phyloP scores from a whole-genome alignment of 2,888 invertebrate genomes.

The Drosophila neonasuta region DNA sequence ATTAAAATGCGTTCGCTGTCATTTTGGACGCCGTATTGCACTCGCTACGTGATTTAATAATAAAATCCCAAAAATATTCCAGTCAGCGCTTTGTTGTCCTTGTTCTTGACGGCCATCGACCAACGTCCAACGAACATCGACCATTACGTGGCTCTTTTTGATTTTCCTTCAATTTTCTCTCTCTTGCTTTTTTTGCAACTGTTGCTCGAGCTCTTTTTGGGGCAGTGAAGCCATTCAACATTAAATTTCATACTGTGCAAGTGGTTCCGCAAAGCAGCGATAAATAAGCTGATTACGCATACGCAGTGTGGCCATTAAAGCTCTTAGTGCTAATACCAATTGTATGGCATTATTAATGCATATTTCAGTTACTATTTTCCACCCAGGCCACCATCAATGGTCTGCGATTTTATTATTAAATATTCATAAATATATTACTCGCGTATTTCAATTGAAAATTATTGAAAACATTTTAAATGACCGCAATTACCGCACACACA shows the following conservation, averaged over 20 bases:
- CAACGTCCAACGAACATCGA: conserved; percentile 1
- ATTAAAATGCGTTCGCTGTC: conserved; percentile 77
- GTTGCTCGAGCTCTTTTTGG: conserved; percentile 50
- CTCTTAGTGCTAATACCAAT: conserved; percentile 9
- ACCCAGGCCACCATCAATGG: background rate
- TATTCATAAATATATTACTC: conserved; percentile 19
- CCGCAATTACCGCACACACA: conserved; percentile 53
- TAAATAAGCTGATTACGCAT: conserved; percentile 44
- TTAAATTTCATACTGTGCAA: conserved; percentile 30
- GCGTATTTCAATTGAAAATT: conserved; percentile 46
- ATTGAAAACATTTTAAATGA: conserved; percentile 60
- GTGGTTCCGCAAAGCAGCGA: conserved; percentile 6
- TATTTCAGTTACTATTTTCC: conserved; percentile 31
- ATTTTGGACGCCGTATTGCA: conserved; percentile 77
- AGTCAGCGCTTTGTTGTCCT: conserved; percentile 69
- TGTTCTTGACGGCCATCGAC: conserved; percentile 43
- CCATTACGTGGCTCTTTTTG: conserved; percentile 70
- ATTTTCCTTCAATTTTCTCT: conserved; percentile 11
- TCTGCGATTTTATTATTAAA: conserved; percentile 42
- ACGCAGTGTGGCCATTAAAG: conserved; percentile 28
- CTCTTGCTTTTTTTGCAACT: conserved; percentile 47
- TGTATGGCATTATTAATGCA: conserved; percentile 43
- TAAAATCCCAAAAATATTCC: conserved; percentile 71
- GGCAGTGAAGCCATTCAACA: conserved; percentile 17
- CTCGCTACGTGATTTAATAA: conserved; percentile 75